Base-by-base conservation (phyloP, 1,140 invertebrate genomes). In the Thaumatotibia leucotreta region DNA sequence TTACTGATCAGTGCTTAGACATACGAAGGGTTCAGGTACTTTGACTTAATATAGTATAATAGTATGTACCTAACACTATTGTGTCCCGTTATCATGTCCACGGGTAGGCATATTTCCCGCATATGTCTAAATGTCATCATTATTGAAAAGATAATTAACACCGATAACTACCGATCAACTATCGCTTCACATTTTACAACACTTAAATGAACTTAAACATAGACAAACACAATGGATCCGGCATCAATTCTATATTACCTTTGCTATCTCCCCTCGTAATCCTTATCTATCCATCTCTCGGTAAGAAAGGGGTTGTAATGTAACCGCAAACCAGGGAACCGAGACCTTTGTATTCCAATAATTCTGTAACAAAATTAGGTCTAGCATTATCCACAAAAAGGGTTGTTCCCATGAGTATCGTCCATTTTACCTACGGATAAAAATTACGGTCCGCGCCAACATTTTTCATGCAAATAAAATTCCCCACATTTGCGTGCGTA, bases 381-480 rank as follows among this genome's bases (percentile, higher is more conserved):
- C 52, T 4, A 27, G 24, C 52, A 14, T 31, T 58, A 58, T 4
- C 24, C n/a, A 14, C 11, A 29, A 58, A 58, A 32, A 65, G 64
- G 64, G 64, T 65, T 66, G 64, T 27, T 67, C 66, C 66, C 66
- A 39, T 33, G 62, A 62, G 66, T 58, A 52, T 49, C 50, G 24
- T 68, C 17, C 24, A 32, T 49, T 35, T 23, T 62, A 63, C 22
- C 64, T 27, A 54, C 62, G 27, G 39, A 11, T 14, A 45, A 45
- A 61, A 64, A 50, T 66, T 62, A 62, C 62, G 62, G 27, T 23
- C 17, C 31, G 3, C 31, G 62, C 14, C 17, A 6, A 63, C 61
- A 68, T 68, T 64, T 58, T 68, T 58, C 35, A 68, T 68, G 62
- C 61, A 68, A 68, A 68, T 64, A 64, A 52, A 62, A 68, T 68